These are phyloP conservation scores for Nesidiocoris tenuis DNA, from an alignment of 2,888 invertebrate species.

Conservation along the genomic window DNA sequence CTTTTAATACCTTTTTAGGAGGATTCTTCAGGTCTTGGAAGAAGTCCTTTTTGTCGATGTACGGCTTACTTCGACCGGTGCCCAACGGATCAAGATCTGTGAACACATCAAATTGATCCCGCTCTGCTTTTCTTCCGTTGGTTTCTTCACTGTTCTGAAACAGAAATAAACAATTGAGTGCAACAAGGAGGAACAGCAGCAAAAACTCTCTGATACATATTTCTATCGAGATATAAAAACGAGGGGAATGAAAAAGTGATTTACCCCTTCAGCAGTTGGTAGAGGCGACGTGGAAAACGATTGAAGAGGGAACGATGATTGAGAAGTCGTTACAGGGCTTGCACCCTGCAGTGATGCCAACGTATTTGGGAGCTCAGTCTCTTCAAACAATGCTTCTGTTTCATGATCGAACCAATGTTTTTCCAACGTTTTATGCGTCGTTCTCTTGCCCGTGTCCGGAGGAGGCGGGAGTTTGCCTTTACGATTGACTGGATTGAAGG, in stretches of 20 bases:
- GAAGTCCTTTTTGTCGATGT: constrained; percentile 93
- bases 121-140: constrained; percentile 29
- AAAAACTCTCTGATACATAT: no score
- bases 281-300: constrained; percentile 41
- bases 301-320: constrained; percentile 36
- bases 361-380: constrained; percentile 53
- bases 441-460: constrained; percentile 51
- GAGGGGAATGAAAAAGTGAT: no score
- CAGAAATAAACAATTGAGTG: background rate
- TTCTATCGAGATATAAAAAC: no score
- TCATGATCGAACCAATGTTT: constrained; percentile 58
- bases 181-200: no score
- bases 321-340: constrained; percentile 14
- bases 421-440: constrained; percentile 46
- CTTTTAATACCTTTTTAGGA: constrained; percentile 87
- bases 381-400: constrained; percentile 57
- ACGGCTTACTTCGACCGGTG: constrained; percentile 86
- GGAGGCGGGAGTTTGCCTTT: constrained; percentile 54
- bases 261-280: constrained; percentile 41
- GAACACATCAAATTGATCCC: constrained; percentile 69
- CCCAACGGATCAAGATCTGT: constrained; percentile 91
- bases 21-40: constrained; percentile 94
- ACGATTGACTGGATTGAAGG: constrained; percentile 60
- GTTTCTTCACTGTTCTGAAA: constrained; percentile 45
- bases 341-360: constrained; percentile 19